These are phyloP conservation scores for Drosophila bipectinata DNA, from an alignment of 1,140 invertebrate species.

Conservation along the genomic window DNA sequence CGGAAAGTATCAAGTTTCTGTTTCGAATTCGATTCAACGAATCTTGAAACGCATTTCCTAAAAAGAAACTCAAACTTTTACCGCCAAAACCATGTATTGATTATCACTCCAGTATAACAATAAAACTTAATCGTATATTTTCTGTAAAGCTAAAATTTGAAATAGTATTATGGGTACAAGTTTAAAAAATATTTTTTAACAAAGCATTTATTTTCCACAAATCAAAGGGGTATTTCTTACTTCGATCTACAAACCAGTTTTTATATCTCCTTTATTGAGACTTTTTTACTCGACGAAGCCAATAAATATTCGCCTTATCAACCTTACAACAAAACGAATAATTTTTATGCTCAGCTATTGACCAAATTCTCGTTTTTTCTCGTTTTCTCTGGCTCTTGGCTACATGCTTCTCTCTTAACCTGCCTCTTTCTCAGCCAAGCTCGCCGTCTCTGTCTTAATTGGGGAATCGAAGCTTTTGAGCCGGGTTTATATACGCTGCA, in stretches of 20 bases:
- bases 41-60: too few species aligned
- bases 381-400: slow-evolving; percentile 15
- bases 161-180: too few species aligned
- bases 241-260: background rate
- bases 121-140: too few species aligned
- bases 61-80: too few species aligned
- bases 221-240: background rate
- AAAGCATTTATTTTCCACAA: too few species aligned
- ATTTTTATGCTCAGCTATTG: slow-evolving; percentile 34
- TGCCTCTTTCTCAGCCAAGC: background rate
- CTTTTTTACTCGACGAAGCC: slow-evolving; percentile 15
- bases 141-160: too few species aligned
- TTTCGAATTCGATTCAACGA: too few species aligned
- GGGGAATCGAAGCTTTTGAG: slow-evolving; percentile 5
- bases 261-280: background rate
- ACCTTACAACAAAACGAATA: slow-evolving; percentile 15
- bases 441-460: background rate
- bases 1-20: background rate
- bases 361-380: slow-evolving; percentile 42
- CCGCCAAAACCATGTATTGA: too few species aligned
- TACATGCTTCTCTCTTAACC: slow-evolving; percentile 12
- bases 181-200: too few species aligned
- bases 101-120: too few species aligned
- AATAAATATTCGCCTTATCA: slow-evolving; percentile 51
- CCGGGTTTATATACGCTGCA: slow-evolving; percentile 69